These are phyloP conservation scores for Molorchus minor DNA, from an alignment of 2,888 invertebrate genomes.

Conservation along the genomic window DNA sequence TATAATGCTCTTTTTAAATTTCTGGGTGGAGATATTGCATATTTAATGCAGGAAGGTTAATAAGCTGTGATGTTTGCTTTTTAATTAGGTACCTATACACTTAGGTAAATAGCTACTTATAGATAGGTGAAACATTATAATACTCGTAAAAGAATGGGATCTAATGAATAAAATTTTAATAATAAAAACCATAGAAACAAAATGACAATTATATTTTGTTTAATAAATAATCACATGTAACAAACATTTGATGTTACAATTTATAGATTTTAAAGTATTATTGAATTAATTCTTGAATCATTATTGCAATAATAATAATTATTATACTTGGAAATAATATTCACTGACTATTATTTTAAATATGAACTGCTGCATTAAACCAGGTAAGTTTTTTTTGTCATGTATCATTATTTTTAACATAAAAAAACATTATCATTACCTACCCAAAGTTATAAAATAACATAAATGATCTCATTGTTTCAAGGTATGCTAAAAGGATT, in stretches of 20 bases:
- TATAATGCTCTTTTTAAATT: neutral
- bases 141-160: neutral
- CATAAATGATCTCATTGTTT: no score
- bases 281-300: constrained; percentile 19
- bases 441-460: no score
- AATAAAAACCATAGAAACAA: constrained; percentile 26
- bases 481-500: no score
- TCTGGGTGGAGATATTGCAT: neutral
- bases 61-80: neutral
- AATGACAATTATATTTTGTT: constrained; percentile 31
- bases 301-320: constrained; percentile 26
- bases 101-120: neutral
- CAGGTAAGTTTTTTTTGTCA: constrained; percentile 37
- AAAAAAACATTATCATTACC: no score
- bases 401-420: neutral
- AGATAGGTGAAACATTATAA: neutral
- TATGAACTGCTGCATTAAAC: constrained; percentile 45
- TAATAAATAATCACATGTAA: constrained; percentile 26
- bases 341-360: constrained; percentile 28
- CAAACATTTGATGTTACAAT: constrained; percentile 22
- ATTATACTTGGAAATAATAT: constrained; percentile 15
- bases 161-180: no score
- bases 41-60: neutral
- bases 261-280: constrained; percentile 19
- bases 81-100: no score